Evolutionary conservation across 1,140 invertebrate species (phyloP), one percentile per base, ranked within the genome.

Genomic region (Venustaconcha ellipsiformis): DNA sequence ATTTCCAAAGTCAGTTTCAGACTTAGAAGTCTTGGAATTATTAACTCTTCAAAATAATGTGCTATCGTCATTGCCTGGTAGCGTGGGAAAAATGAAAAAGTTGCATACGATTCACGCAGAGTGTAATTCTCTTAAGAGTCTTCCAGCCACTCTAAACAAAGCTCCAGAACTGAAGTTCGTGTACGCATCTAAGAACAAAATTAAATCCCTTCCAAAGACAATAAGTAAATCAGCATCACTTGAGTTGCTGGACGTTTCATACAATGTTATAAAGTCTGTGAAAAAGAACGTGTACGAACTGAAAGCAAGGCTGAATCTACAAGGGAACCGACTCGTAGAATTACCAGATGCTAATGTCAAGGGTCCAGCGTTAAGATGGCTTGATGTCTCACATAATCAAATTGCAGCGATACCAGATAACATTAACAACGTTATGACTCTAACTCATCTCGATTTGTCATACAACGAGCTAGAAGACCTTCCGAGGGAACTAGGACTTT

Each of bases 251-350:
- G 80, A 85, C 66, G 79, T 83, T 23, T 83, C 83, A 18, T 79
- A 84, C 70, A 89, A 89, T 71, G 74, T 83, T 11, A 83, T 89
- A 20, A 80, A 79, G 57, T 77, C 81, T 13, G 55, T 88, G 18
- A 88, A 88, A 76, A 88, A 88, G 72, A 86, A 78, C 26, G 75
- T 89, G 55, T 88, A 88, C 69, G 87, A 89, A 68, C 20, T 86
- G 15, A 82, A 82, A 23, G 85, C 83, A 12, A 76, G 78, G 23
- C 67, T 89, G 0, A 77, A 84, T 65, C 72, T 88, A 14, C 82
- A 82, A 11, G 70, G 83, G n/a, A 89, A 89, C 78, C 75, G 82
- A 67, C 71, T 89, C 8, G 80, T 77, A n/a, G 85, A 88, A 26
- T 76, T 89, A 14, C 87, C 87, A 4, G 78, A 82, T 37, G 86